These are phyloP conservation scores for Drosophila bocki DNA, from an alignment of 1,140 invertebrate species.

Conservation along the genomic window DNA sequence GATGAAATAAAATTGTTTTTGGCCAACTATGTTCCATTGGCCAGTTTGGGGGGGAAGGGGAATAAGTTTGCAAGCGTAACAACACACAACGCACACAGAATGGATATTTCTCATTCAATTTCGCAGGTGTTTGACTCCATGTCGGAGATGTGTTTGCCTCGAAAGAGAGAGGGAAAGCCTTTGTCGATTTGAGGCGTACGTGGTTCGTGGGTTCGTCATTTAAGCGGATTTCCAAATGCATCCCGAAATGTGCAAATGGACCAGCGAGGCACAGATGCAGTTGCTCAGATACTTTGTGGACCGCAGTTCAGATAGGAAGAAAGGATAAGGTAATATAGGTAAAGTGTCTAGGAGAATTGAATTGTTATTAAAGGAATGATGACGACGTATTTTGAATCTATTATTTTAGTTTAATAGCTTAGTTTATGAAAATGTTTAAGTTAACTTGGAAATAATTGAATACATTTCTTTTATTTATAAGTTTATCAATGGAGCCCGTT, in stretches of 20 bases:
- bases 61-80: constrained; percentile 57
- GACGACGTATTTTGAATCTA: background rate
- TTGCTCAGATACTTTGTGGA: constrained; percentile 30
- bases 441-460: background rate
- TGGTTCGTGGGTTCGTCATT: constrained; percentile 48
- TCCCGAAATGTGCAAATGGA: constrained; percentile 37
- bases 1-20: constrained; percentile 68
- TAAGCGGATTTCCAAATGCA: constrained; percentile 55
- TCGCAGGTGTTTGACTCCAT: constrained; percentile 72
- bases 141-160: constrained; percentile 40
- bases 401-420: background rate
- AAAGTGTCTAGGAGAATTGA: background rate
- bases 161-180: constrained; percentile 41
- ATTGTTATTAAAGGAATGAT: background rate
- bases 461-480: background rate
- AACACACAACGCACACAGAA: constrained; percentile 53
- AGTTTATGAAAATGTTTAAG: background rate
- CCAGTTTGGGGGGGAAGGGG: constrained; percentile 3
- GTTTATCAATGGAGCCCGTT: too few relatives aligned
- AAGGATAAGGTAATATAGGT: background rate
- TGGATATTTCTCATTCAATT: constrained; percentile 81
- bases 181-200: constrained; percentile 66
- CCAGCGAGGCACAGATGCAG: constrained; percentile 11
- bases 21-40: constrained; percentile 61
- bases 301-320: background rate